Conservation (phyloP, 2,113 vertebrate species). For the Platanista minor region DNA sequence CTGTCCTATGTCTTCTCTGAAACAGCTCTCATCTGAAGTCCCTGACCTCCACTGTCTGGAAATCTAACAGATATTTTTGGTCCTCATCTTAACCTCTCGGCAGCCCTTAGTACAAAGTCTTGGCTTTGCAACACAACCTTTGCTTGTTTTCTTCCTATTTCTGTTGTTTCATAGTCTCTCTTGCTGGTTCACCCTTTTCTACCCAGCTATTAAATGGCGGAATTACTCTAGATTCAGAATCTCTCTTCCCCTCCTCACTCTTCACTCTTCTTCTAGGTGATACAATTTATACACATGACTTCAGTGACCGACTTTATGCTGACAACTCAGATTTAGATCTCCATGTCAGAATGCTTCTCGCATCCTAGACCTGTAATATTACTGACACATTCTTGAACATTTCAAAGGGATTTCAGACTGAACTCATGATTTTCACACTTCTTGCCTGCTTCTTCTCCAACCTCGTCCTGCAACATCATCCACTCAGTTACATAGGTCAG, state of each 20-base stretch:
- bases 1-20: neutral
- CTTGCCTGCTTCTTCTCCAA: neutral
- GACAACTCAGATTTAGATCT: neutral
- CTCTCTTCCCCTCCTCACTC: neutral
- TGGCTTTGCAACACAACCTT: neutral
- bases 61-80: neutral
- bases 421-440: neutral
- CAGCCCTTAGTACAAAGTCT: neutral
- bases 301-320: neutral
- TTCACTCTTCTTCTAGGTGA: neutral
- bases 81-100: neutral
- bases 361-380: neutral
- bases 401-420: conserved; percentile 15
- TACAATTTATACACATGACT: neutral
- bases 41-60: neutral
- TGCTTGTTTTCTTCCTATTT: neutral
- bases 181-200: neutral
- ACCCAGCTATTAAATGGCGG: neutral
- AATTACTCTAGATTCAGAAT: neutral
- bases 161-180: neutral
- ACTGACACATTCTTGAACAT: neutral
- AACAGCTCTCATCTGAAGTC: neutral
- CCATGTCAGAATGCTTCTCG: neutral
- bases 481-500: neutral
- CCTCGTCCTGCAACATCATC: neutral